A percentile compares a stretch with the other conserved stretches of the same genome.
Conservation (phyloP, 2,113 vertebrate genomes). For the Tachysurus fulvidraco region DNA sequence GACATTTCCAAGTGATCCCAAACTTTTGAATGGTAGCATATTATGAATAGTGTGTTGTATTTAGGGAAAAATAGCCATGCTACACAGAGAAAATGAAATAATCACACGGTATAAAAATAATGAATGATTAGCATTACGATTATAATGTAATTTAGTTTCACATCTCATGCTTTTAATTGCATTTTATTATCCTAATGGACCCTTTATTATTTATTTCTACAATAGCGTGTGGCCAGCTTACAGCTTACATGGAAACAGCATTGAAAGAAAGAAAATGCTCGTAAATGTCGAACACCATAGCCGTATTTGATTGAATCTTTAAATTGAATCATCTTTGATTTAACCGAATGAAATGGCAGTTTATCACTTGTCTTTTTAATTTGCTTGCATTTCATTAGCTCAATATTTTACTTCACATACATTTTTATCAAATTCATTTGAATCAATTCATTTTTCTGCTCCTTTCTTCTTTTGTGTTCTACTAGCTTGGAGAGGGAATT, state of each 20-base stretch:
- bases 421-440: neutral
- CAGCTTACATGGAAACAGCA: neutral
- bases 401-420: no score
- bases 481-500: neutral
- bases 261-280: neutral
- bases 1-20: no score
- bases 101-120: neutral
- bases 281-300: no score
- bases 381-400: neutral
- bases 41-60: neutral
- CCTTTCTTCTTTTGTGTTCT: neutral
- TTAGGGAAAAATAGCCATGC: neutral
- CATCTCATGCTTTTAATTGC: neutral
- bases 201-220: no score
- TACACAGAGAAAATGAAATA: neutral
- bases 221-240: neutral
- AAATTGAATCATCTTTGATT: neutral
- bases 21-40: no score
- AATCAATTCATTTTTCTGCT: neutral
- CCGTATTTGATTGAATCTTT: neutral
- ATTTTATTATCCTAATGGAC: neutral
- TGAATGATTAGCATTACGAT: neutral
- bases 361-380: neutral
- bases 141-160: neutral
- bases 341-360: neutral